Evolutionary conservation across 2,113 vertebrate species (phyloP).

Genomic region (Pungitius pungitius): DNA sequence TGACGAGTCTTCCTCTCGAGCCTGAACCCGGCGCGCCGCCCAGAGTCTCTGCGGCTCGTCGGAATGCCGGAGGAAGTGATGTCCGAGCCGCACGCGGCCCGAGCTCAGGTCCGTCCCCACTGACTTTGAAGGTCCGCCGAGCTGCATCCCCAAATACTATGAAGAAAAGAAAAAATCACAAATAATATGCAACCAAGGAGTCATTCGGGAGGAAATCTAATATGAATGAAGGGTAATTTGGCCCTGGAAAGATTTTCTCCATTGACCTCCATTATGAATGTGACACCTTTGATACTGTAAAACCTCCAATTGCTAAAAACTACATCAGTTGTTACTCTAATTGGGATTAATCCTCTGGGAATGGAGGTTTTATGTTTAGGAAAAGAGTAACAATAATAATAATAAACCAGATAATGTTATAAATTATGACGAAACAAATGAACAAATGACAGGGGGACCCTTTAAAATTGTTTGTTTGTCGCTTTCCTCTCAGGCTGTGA

Average conservation of each 20-base stretch:
- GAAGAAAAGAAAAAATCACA: not conserved
- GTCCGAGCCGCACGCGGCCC: slow-evolving; percentile 1
- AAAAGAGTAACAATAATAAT: not conserved
- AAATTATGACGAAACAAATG: no score
- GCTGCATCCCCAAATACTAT: not conserved
- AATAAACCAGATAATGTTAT: not conserved
- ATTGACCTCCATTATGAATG: not conserved
- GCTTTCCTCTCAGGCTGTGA: not conserved
- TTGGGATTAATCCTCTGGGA: not conserved
- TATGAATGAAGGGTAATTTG: no score
- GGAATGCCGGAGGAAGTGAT: slow-evolving; percentile 31
- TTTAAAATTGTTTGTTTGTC: not conserved
- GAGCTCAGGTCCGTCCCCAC: not conserved
- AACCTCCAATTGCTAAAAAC: not conserved
- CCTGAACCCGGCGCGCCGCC: slow-evolving; percentile 31
- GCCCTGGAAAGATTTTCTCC: not conserved
- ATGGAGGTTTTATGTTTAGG: not conserved
- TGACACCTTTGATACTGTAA: not conserved
- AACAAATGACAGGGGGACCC: not conserved
- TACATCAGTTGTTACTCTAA: not conserved
- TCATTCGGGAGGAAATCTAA: no score
- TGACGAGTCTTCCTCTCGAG: slow-evolving; percentile 47
- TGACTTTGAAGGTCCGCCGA: not conserved
- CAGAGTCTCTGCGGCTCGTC: not conserved
- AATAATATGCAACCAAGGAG: not conserved